Conservation (phyloP, 2,888 invertebrate genomes). For the Idaea dimidiata region DNA sequence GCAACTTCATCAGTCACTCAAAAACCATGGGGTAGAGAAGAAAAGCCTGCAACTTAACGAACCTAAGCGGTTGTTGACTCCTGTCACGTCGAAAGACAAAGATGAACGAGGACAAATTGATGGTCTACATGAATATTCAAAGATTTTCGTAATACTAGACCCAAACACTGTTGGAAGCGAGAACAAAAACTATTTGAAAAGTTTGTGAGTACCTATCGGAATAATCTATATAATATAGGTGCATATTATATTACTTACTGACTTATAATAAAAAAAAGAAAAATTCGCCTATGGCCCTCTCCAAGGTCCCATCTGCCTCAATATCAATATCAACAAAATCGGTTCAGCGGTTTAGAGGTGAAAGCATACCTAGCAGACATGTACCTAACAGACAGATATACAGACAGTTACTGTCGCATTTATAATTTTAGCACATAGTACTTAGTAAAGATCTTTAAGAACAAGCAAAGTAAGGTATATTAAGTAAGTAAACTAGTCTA, state of each 20-base stretch:
- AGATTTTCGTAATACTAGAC: conserved; percentile 54
- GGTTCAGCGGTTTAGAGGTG: too few species aligned
- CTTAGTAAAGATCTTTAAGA: too few species aligned
- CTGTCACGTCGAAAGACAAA: conserved; percentile 9
- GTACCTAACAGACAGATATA: too few species aligned
- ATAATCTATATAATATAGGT: conserved; percentile 6
- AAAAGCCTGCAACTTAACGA: conserved; percentile 8
- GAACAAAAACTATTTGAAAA: conserved; percentile 38
- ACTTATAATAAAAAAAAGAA: not conserved
- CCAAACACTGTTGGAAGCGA: conserved; percentile 40
- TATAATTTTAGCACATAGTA: too few species aligned
- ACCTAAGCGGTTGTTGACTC: conserved; percentile 20
- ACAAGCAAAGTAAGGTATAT: too few species aligned
- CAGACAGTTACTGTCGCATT: too few species aligned
- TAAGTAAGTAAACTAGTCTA: not conserved
- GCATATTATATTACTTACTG: not conserved
- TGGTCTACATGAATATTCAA: conserved; percentile 43
- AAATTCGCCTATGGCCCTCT: too few species aligned
- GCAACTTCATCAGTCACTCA: not conserved
- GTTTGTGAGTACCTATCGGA: conserved; percentile 54
- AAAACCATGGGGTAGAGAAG: not conserved
- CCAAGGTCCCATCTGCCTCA: too few species aligned
- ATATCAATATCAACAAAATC: too few species aligned
- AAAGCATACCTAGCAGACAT: too few species aligned
- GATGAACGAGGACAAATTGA: conserved; percentile 12